These are phyloP conservation scores for Candidula unifasciata DNA, from an alignment of 2,888 invertebrate species.

Conservation along the genomic window DNA sequence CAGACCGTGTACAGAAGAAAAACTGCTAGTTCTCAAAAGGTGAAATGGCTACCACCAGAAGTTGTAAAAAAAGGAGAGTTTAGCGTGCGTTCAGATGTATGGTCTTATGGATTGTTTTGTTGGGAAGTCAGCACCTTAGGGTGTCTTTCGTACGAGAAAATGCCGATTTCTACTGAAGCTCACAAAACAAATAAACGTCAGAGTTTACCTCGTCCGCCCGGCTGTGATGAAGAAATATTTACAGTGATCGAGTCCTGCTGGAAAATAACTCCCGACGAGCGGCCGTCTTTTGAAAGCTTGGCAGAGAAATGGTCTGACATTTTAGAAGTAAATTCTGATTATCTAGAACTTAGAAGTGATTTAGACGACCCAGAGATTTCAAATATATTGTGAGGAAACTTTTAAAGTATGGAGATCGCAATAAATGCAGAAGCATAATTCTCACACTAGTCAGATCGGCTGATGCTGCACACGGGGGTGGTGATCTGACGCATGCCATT, in stretches of 20 bases:
- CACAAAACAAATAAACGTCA: neutral
- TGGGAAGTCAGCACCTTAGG: slow-evolving; percentile 11
- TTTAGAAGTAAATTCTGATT: slow-evolving; percentile 10
- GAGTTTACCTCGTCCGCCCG: neutral
- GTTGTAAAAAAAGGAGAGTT: slow-evolving; percentile 3
- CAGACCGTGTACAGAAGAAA: slow-evolving; percentile 1
- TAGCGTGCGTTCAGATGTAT: slow-evolving; percentile 1
- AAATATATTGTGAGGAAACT: too few species aligned
- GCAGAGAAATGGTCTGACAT: slow-evolving; percentile 14
- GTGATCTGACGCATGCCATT: too few species aligned
- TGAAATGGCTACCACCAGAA: slow-evolving; percentile 8
- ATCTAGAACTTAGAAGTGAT: neutral
- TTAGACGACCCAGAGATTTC: too few species aligned
- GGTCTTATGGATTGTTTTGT: slow-evolving; percentile 13
- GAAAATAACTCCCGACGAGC: neutral
- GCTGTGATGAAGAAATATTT: neutral
- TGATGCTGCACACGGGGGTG: too few species aligned
- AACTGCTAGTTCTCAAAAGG: neutral
- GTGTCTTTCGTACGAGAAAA: neutral
- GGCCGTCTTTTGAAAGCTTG: slow-evolving; percentile 1
- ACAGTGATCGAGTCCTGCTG: neutral
- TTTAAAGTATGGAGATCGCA: too few species aligned
- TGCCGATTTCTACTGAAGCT: neutral
- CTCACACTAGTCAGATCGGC: too few species aligned
- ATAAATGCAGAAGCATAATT: too few species aligned